Evolutionary conservation across 2,113 vertebrate genomes (phyloP), one percentile per base, ranked within the genome.

Genomic region (Anolis sagrei): DNA sequence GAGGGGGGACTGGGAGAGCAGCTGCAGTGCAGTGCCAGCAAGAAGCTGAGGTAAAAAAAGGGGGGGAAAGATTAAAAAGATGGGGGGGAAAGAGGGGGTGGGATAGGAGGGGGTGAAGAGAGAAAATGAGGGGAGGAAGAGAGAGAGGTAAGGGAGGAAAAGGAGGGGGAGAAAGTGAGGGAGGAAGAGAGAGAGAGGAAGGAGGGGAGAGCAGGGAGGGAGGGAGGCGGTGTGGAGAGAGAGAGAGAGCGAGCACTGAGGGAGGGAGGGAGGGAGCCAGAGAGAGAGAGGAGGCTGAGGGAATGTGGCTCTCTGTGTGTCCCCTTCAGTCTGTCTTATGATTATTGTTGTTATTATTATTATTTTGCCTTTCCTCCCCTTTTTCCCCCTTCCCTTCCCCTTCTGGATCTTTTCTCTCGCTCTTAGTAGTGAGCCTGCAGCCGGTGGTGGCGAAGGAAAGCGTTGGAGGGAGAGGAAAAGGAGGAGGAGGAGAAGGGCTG

Each of bases 1-100:
- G 93, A 92, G 72, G 75, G 91, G 84, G 92, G 94, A 89, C 92
- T 92, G 89, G 87, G 90, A 89, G 91, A 95, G 95, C 95, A 94
- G 95, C 96, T 95, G 96, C 95, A 96, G 94, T 96, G 96, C 94
- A 94, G 96, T 93, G 95, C 94, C 95, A 88, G 92, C 76, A 81
- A 87, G 85, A 76, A 70, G 36, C 76, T 34, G 44, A n/a, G 29
- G 44, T 82, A 74, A 80, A 80, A 54, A 69, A 84, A 87, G 83
- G 75, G 77, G 83, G 89, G 89, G 85, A 58, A 74, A 77, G 88
- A 87, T 84, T 76, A 89, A 81, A n/a, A 91, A 89, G 74, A 88
- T 86, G 85, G 73, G 84, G 86, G 74, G 36, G 66, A 85, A 87
- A 66, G 91, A 86, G 90, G 73, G 89, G 89, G 91, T 83, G 90